A percentile compares a stretch with the other conserved stretches of the same genome.
These are phyloP conservation scores for Lepus oiostolus DNA, from an alignment of 2,797 vertebrate species.

Conservation along the genomic window DNA sequence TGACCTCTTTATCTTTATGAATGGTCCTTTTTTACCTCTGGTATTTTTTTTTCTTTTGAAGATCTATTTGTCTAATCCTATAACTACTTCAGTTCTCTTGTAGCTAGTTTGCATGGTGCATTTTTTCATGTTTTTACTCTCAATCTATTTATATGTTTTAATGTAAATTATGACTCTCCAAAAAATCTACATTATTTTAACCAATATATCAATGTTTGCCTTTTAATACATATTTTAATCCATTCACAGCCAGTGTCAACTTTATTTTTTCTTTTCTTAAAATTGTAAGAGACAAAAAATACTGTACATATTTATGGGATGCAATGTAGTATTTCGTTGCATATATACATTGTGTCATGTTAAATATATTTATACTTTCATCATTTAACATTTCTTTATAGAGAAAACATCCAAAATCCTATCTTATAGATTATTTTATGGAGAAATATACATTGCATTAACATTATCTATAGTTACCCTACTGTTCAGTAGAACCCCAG, in stretches of 20 bases:
- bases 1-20: neutral
- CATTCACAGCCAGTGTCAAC: neutral
- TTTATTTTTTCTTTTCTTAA: neutral
- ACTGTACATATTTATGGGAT: too few species aligned
- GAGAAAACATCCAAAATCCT: too few species aligned
- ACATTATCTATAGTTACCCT: too few species aligned
- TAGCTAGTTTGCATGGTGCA: neutral
- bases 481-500: too few species aligned
- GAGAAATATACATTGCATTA: too few species aligned
- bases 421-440: too few species aligned
- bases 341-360: too few species aligned
- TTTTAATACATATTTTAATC: neutral
- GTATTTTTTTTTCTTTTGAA: neutral
- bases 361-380: too few species aligned
- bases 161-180: neutral
- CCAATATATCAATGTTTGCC: neutral
- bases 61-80: neutral
- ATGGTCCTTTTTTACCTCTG: neutral
- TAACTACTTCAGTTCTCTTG: neutral
- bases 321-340: too few species aligned
- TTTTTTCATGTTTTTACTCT: neutral
- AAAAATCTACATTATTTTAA: too few species aligned
- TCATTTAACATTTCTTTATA: too few species aligned
- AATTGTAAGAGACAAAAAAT: neutral
- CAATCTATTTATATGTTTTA: neutral